Conservation (phyloP, 2,888 invertebrate genomes). For the Amblyteles armatorius region DNA sequence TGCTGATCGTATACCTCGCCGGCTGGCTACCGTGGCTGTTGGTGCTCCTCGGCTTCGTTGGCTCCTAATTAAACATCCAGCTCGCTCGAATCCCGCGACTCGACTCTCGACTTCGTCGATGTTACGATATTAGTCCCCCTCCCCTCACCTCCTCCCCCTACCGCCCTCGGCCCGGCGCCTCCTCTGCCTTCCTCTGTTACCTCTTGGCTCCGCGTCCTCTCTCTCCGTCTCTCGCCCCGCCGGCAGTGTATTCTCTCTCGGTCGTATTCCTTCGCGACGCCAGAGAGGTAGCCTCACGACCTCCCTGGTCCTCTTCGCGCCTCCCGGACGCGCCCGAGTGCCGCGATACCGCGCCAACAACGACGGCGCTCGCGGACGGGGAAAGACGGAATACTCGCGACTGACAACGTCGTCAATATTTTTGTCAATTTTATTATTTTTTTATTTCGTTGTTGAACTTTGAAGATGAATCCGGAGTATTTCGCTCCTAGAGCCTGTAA, state of each 20-base stretch:
- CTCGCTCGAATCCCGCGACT: slow-evolving; percentile 80
- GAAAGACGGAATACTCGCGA: slow-evolving; percentile 5
- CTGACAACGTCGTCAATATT: background rate
- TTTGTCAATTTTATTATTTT: background rate
- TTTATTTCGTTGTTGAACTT: background rate
- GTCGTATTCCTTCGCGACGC: slow-evolving; percentile 12
- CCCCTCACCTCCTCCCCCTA: slow-evolving; percentile 45
- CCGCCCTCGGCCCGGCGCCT: slow-evolving; percentile 60
- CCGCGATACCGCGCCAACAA: slow-evolving; percentile 47
- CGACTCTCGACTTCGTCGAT: slow-evolving; percentile 82
- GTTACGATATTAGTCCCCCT: slow-evolving; percentile 83
- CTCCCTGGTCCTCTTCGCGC: slow-evolving; percentile 66
- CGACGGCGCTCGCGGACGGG: slow-evolving; percentile 13
- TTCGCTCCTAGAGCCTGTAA: background rate
- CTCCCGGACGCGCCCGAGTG: slow-evolving; percentile 62
- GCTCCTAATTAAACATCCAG: slow-evolving; percentile 84
- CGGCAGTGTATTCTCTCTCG: slow-evolving; percentile 21
- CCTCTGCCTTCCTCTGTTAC: slow-evolving; percentile 53
- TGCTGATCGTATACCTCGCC: slow-evolving; percentile 59
- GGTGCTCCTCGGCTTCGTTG: slow-evolving; percentile 66
- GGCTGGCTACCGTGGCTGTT: slow-evolving; percentile 51
- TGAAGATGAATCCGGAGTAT: background rate
- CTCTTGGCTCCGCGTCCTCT: background rate
- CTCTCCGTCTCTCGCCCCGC: slow-evolving; percentile 24
- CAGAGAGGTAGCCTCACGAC: slow-evolving; percentile 54